Evolutionary conservation across 2,888 invertebrate species (phyloP).

Genomic region (Corythucha ciliata): DNA sequence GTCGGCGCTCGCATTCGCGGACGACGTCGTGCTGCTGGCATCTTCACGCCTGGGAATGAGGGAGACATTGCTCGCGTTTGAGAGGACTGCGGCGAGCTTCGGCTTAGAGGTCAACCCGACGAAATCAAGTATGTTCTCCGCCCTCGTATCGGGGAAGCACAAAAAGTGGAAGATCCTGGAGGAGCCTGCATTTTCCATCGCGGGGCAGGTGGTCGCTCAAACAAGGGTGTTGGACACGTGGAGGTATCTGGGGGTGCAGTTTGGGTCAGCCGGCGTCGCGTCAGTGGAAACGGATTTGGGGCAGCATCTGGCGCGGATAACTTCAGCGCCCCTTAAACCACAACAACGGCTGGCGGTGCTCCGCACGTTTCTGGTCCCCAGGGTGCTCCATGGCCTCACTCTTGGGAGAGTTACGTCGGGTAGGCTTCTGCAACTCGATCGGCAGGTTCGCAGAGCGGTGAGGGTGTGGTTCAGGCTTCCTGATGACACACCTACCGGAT

Average conservation of each 20-base stretch:
- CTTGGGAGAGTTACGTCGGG: conserved; percentile 34
- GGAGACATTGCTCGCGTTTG: not conserved
- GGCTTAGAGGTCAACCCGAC: conserved; percentile 9
- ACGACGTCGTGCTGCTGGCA: conserved; percentile 4
- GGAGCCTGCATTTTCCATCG: not conserved
- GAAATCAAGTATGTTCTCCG: no score
- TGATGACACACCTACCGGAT: conserved; percentile 36
- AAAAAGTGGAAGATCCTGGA: not conserved
- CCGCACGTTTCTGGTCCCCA: conserved; percentile 40
- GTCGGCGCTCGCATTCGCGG: conserved; percentile 14
- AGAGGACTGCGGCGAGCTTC: not conserved
- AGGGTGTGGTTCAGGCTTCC: conserved; percentile 39
- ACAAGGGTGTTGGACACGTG: not conserved
- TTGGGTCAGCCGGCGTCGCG: not conserved
- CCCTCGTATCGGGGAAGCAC: conserved; percentile 24
- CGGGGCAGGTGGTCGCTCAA: not conserved
- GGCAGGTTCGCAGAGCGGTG: conserved; percentile 35
- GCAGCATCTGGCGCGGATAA: not conserved
- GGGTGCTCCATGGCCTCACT: conserved; percentile 39
- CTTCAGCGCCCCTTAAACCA: conserved; percentile 40
- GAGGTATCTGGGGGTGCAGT: conserved; percentile 1
- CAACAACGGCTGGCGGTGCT: conserved; percentile 40
- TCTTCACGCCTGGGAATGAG: not conserved
- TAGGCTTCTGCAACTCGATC: conserved; percentile 37
- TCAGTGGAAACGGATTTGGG: not conserved